These are phyloP conservation scores for Platycnemis pennipes DNA, from an alignment of 2,888 invertebrate genomes.

Conservation along the genomic window DNA sequence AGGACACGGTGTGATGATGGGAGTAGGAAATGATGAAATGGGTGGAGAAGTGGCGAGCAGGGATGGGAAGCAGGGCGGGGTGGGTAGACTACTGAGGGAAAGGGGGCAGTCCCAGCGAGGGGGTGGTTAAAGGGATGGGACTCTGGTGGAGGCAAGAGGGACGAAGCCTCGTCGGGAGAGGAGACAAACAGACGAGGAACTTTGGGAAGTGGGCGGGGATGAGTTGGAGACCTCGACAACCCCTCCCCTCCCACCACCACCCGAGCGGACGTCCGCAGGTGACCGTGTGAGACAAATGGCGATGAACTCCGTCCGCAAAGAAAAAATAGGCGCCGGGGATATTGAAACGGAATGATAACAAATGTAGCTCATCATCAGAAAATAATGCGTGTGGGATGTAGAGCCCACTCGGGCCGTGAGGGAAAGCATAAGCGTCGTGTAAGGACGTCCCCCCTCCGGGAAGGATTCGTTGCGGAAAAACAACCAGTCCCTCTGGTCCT, in stretches of 20 bases:
- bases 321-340: neutral
- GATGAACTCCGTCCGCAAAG: neutral
- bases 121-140: neutral
- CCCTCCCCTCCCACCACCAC: neutral
- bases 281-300: conserved; percentile 2
- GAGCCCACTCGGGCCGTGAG: neutral
- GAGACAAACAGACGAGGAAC: conserved; percentile 12
- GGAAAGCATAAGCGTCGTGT: neutral
- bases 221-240: neutral
- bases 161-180: neutral
- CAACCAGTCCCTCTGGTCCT: neutral
- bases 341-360: conserved; percentile 32
- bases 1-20: neutral
- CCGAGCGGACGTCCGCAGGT: neutral
- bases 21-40: neutral
- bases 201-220: neutral
- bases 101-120: neutral
- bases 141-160: neutral
- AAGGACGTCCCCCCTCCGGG: too few species aligned
- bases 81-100: neutral
- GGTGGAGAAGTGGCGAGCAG: neutral
- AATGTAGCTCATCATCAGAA: neutral
- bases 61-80: neutral
- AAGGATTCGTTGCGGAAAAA: neutral
- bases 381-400: neutral